Conservation (phyloP, 2,113 vertebrate species). For the Rhinolophus ferrumequinum region DNA sequence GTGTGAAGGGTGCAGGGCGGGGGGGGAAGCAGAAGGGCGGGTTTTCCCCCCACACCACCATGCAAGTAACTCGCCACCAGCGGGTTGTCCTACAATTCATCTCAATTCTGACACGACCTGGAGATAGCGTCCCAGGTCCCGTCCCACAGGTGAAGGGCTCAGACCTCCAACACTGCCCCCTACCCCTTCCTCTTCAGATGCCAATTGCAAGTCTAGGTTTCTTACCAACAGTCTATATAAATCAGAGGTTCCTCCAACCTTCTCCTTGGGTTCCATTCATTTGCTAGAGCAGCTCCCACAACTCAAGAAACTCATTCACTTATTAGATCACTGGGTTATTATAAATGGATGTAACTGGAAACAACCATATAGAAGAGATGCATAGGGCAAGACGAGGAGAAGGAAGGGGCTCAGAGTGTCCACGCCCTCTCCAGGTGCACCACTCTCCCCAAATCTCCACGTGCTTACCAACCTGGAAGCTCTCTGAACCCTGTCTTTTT, state of each 20-base stretch:
- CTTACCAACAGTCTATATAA: neutral
- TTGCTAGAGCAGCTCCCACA: neutral
- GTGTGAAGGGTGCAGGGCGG: too few relatives aligned
- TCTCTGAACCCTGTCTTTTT: neutral
- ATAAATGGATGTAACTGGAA: neutral
- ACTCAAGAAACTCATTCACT: neutral
- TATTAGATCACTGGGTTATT: neutral
- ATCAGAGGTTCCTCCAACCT: neutral
- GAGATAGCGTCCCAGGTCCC: neutral
- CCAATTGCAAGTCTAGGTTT: neutral
- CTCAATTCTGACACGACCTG: neutral
- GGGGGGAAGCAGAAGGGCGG: accelerated
- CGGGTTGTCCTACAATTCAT: neutral
- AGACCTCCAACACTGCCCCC: neutral
- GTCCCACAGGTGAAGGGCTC: neutral
- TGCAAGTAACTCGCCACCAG: neutral
- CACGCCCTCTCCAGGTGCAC: too few relatives aligned
- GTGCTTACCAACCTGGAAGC: accelerated
- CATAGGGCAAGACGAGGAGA: neutral
- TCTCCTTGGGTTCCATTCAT: neutral
- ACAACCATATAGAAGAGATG: too few relatives aligned
- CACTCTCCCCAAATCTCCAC: too few relatives aligned
- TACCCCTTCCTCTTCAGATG: neutral
- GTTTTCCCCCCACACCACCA: too few relatives aligned
- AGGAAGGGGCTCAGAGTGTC: too few relatives aligned